Evolutionary conservation across 1,140 invertebrate genomes (phyloP), one percentile per base, ranked within the genome.

Genomic region (Nixonia krombeini): DNA sequence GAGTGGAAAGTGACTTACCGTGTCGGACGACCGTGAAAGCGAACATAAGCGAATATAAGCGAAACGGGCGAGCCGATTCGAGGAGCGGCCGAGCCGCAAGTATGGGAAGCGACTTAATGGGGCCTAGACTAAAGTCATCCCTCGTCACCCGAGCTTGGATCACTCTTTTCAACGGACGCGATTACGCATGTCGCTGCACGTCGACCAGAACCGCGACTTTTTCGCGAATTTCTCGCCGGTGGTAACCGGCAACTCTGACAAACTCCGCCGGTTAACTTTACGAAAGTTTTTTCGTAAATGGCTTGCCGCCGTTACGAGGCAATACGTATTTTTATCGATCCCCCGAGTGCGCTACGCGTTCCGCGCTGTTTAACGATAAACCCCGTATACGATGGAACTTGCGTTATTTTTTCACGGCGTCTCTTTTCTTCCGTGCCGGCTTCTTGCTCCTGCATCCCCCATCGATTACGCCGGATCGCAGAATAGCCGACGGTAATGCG

Each of bases 1-100:
- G 31, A 70, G 50, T 45, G 58, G 61, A 74, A 78, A 78, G 74
- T 74, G 75, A 75, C 74, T 79, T 78, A 69, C 69, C 65, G 59
- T 78, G 74, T 76, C 52, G 53, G 49, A 67, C 44, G 69, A 76
- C 68, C 55, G 21, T 61, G 63, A 68, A 70, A 66, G 72, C 41
- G 46, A 50, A 55, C 37, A 63, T 51, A 65, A 61, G 46, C 26
- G 29, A 9, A n/a, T n/a, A n/a, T n/a, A n/a, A n/a, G n/a, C n/a
- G n/a, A n/a, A n/a, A 12, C 2, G 29, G 8, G 26, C 37, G 52
- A 18, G 29, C 17, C 42, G 46, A 46, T 17, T 23, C 33, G 52
- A 47, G 29, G 56, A 59, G 52, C 33, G 52, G 47, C 46, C 26
- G 37, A 15, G 10, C 15, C 29, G 5, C 2, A 40, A 40, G 8